Evolutionary conservation across 2,797 vertebrate species (phyloP).

Genomic region (Acridotheres tristis): DNA sequence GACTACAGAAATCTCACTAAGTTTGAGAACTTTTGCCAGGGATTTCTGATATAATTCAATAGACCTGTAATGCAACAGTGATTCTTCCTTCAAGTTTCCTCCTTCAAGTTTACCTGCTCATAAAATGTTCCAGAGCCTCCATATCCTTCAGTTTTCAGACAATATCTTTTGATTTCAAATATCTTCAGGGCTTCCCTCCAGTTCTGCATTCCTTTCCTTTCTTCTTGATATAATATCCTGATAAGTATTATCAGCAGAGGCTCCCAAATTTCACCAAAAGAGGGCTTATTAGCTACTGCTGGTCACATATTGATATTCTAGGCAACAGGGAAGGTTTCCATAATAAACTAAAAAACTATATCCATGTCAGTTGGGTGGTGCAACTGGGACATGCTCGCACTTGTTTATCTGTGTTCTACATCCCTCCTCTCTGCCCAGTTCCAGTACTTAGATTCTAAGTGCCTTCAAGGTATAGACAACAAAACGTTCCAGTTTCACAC

Average conservation of each 20-base stretch:
- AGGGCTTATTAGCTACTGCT: not conserved
- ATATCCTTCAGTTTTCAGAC: not conserved
- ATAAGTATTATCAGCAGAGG: not conserved
- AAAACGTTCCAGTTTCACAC: not conserved
- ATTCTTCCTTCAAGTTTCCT: not conserved
- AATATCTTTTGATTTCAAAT: not conserved
- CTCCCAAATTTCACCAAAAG: not conserved
- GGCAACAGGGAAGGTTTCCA: not conserved
- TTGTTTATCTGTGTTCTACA: accelerated
- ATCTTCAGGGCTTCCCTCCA: accelerated
- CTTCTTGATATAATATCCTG: not conserved
- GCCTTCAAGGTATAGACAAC: not conserved
- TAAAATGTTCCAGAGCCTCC: not conserved
- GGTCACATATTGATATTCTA: not conserved
- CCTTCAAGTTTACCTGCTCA: not conserved
- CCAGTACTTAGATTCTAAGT: not conserved
- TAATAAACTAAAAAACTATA: not conserved
- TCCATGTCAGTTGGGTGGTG: not conserved
- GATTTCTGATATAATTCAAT: not conserved
- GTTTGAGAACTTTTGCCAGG: not conserved
- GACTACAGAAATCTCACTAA: not conserved
- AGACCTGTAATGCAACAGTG: not conserved
- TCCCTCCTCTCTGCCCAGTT: not conserved
- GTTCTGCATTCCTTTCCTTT: not conserved
- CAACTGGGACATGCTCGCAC: not conserved